These are phyloP conservation scores for Koerneria pararmatus DNA, from an alignment of 2,888 invertebrate genomes.

Conservation along the genomic window DNA sequence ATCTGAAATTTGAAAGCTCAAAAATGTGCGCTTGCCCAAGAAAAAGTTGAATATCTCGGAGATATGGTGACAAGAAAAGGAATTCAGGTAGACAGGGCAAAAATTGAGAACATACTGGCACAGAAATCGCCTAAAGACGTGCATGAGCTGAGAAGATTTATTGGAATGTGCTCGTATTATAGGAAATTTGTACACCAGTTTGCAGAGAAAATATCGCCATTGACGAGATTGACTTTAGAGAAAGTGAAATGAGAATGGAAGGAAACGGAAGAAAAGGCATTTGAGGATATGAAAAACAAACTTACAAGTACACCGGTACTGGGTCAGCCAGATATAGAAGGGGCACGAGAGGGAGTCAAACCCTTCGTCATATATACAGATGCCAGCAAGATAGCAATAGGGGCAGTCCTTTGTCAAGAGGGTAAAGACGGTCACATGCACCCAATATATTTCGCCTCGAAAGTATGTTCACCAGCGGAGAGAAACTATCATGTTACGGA, in stretches of 20 bases:
- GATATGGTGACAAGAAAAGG: constrained; percentile 22
- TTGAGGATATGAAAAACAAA: constrained; percentile 28
- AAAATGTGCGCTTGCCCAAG: constrained; percentile 25
- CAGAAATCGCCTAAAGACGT: constrained; percentile 25
- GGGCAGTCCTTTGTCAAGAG: constrained; percentile 35
- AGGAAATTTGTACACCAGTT: constrained; percentile 36
- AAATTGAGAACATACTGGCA: constrained; percentile 23
- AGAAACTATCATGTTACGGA: too few species aligned
- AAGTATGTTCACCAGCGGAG: too few species aligned
- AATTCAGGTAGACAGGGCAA: constrained; percentile 19
- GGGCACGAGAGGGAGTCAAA: constrained; percentile 25
- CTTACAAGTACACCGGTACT: constrained; percentile 29
- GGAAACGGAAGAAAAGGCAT: constrained; percentile 25
- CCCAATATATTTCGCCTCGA: constrained; percentile 34
- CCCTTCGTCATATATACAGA: constrained; percentile 36
- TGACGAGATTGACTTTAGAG: constrained; percentile 28
- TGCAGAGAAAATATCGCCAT: constrained; percentile 29
- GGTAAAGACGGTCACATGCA: constrained; percentile 24
- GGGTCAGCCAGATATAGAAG: constrained; percentile 32
- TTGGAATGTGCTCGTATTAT: constrained; percentile 39
- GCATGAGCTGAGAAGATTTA: constrained; percentile 28
- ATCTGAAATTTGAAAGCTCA: constrained; percentile 19
- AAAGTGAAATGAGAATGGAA: constrained; percentile 29
- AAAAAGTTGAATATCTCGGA: constrained; percentile 29
- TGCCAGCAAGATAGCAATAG: constrained; percentile 32